phyloP scores from a whole-genome alignment of 2,113 vertebrate species.

The Sapajus apella region DNA sequence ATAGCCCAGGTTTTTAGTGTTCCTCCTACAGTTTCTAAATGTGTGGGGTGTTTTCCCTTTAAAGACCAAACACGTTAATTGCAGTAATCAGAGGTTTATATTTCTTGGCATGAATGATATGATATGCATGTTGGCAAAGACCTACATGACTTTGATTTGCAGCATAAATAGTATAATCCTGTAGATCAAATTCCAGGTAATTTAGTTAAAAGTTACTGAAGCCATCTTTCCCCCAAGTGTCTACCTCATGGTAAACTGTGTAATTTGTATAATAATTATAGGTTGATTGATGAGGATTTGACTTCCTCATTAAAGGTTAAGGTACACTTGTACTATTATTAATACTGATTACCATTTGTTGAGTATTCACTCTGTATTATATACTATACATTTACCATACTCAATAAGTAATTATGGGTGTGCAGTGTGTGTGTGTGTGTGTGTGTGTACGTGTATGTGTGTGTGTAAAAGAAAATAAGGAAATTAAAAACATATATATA shows the following conservation, averaged over 20 bases:
- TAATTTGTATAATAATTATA: conserved; percentile 37
- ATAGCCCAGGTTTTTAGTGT: neutral
- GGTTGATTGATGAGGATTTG: conserved; percentile 46
- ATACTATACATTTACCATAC: neutral
- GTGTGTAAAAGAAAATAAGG: no score
- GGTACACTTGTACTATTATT: neutral
- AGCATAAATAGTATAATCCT: conserved; percentile 50
- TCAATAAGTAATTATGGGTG: neutral
- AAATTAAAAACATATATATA: neutral
- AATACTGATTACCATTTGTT: neutral
- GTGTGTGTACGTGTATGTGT: no score
- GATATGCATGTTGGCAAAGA: conserved; percentile 53
- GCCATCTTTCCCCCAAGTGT: neutral
- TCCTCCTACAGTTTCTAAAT: neutral
- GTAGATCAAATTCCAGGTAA: conserved; percentile 32
- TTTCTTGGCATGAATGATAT: conserved; percentile 39
- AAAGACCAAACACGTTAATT: conserved; percentile 44
- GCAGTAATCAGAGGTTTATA: conserved; percentile 7
- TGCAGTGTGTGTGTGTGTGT: neutral
- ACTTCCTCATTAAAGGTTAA: conserved; percentile 25
- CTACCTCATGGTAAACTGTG: neutral
- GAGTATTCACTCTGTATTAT: neutral
- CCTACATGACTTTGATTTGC: conserved; percentile 34
- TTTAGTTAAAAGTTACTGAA: conserved; percentile 42
- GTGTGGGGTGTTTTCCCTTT: conserved; percentile 35